Percentiles rank a stretch among this genome's conserved stretches.
These are phyloP conservation scores for Astur gentilis DNA, from an alignment of 2,113 vertebrate species.

Conservation along the genomic window DNA sequence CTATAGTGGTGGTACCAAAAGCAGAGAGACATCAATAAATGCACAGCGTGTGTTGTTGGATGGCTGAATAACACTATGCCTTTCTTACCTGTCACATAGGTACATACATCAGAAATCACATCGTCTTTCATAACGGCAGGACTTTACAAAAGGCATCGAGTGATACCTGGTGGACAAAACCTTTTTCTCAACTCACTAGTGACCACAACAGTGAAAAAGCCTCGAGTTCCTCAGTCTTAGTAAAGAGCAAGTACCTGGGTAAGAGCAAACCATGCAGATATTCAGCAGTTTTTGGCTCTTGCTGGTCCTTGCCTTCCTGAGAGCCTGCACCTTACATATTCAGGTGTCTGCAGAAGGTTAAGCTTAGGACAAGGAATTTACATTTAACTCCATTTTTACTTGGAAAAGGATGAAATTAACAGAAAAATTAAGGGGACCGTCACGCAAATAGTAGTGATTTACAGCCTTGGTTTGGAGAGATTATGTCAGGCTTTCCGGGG, in stretches of 20 bases:
- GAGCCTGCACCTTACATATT: background rate
- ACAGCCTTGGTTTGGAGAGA: background rate
- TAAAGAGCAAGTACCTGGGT: background rate
- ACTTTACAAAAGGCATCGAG: background rate
- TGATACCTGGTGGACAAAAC: background rate
- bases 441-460: background rate
- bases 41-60: fast-evolving
- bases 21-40: background rate
- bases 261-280: background rate
- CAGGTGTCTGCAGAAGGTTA: background rate
- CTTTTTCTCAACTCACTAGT: background rate
- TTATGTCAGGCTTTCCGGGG: background rate
- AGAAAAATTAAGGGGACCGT: background rate
- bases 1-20: background rate
- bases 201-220: background rate
- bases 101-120: background rate
- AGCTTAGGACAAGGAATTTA: background rate
- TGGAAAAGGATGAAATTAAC: background rate
- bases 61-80: background rate
- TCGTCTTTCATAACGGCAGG: background rate
- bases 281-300: background rate
- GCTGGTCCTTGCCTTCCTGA: background rate
- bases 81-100: background rate
- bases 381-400: background rate
- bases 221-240: background rate